Evolutionary conservation across 2,888 invertebrate species (phyloP).

Genomic region (Hoplodrina ambigua): DNA sequence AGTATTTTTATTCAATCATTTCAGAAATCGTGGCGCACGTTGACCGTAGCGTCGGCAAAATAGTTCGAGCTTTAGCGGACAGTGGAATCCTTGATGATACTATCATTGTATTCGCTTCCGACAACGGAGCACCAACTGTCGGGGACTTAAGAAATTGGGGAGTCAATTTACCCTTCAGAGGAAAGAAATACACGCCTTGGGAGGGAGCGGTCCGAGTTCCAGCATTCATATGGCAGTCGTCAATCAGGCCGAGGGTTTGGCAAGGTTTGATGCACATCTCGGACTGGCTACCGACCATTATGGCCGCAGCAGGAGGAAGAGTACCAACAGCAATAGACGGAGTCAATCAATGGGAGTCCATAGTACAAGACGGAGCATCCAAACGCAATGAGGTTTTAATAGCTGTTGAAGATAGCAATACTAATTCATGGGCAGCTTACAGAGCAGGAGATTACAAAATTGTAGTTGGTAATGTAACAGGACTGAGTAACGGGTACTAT

Average conservation of each 20-base stretch:
- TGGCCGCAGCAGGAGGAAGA: slow-evolving; percentile 81
- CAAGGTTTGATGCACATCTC: slow-evolving; percentile 93
- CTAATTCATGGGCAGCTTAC: slow-evolving; percentile 88
- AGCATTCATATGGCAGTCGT: slow-evolving; percentile 92
- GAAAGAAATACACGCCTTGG: slow-evolving; percentile 95
- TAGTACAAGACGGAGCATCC: slow-evolving; percentile 85
- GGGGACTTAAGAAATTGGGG: slow-evolving; percentile 94
- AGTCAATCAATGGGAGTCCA: slow-evolving; percentile 92
- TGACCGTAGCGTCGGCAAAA: slow-evolving; percentile 95
- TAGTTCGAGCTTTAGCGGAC: slow-evolving; percentile 92
- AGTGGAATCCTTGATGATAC: slow-evolving; percentile 94
- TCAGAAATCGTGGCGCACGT: slow-evolving; percentile 93
- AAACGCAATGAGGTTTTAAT: slow-evolving; percentile 90
- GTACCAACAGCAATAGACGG: slow-evolving; percentile 90
- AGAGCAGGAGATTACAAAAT: slow-evolving; percentile 92
- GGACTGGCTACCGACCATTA: slow-evolving; percentile 95
- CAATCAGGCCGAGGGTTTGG: slow-evolving; percentile 91
- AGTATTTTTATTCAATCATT: slow-evolving; percentile 1
- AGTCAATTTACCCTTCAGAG: slow-evolving; percentile 94
- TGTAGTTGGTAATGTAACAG: slow-evolving; percentile 89
- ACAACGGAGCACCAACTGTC: slow-evolving; percentile 96
- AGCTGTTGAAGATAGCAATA: slow-evolving; percentile 89
- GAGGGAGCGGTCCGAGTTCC: slow-evolving; percentile 96
- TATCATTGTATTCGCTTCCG: slow-evolving; percentile 96
- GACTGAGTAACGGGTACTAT: slow-evolving; percentile 80